Evolutionary conservation across 2,888 invertebrate genomes (phyloP), one percentile per base, ranked within the genome.

Genomic region (Gari tellinella): DNA sequence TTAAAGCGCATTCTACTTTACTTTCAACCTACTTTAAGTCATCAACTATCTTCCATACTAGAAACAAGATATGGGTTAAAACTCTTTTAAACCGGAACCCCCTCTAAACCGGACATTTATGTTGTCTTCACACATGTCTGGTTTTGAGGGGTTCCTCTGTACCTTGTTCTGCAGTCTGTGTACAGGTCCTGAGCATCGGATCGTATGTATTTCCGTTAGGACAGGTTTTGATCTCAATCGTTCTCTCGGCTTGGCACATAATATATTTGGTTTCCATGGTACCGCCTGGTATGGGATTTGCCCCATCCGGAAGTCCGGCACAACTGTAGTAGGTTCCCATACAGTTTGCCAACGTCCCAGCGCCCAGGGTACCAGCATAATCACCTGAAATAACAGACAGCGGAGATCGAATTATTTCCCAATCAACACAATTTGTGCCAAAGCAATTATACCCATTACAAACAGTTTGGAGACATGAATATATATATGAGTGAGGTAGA

Each of bases 181-280:
- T 61, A 51, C 87, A 86, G 17, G 74, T 72, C 53, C 72, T 70
- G 14, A 66, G 19, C 10, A 58, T 48, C 0, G 85, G 84, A 51
- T 87, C 87, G 67, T 83, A 87, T 10, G 85, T 72, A 14, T 82
- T 79, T 8, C 82, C 82, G 41, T 72, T 74, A 8, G 72, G 68
- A 58, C 87, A 87, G 1, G 76, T 73, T 38, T 72, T 72, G 31
- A 75, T 80, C 7, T 80, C 83, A 0, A 84, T 57, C 0, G 77
- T 83, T 55, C 87, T 58, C 12, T 86, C 83, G 3, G 63, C 51
- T 19, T 68, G 61, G 55, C 87, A 87, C 53, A 81, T 75, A 14
- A 86, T 77, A 51, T 83, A 84, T 37, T 69, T 72, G 1, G 84
- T 82, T 8, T 77, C 76, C 1, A 69, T 55, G 52, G 79, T 73